phyloP scores from a whole-genome alignment of 2,797 vertebrate genomes.

The Euthynnus affinis region DNA sequence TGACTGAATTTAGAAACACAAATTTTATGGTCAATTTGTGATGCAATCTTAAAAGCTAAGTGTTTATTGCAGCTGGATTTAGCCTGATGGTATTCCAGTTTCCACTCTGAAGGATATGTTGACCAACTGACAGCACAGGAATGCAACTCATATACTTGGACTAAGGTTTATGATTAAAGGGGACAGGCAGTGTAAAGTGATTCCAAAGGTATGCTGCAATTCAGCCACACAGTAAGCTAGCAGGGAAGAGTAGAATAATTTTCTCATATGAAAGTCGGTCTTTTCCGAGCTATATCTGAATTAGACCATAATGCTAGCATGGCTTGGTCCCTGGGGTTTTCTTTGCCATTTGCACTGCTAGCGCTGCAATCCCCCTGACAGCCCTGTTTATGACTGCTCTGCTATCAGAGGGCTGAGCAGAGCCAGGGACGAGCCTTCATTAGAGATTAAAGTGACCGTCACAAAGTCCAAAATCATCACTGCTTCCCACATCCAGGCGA shows the following conservation, averaged over 20 bases:
- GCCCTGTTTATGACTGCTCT: slow-evolving; percentile 80
- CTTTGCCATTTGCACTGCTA: slow-evolving; percentile 80
- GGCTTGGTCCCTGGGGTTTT: slow-evolving; percentile 76
- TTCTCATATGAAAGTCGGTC: slow-evolving; percentile 62
- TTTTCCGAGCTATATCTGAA: slow-evolving; percentile 69
- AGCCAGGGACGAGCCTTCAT: slow-evolving; percentile 82
- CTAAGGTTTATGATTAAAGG: slow-evolving; percentile 53
- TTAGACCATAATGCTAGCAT: slow-evolving; percentile 77
- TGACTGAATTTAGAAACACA: slow-evolving; percentile 69
- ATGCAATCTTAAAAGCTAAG: slow-evolving; percentile 64
- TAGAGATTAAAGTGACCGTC: slow-evolving; percentile 85
- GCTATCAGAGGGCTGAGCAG: slow-evolving; percentile 77
- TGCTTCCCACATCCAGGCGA: slow-evolving; percentile 67
- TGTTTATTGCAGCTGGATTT: slow-evolving; percentile 64
- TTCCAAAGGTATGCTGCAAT: slow-evolving; percentile 51
- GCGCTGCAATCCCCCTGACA: slow-evolving; percentile 80
- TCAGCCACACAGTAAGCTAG: slow-evolving; percentile 48
- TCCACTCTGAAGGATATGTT: slow-evolving; percentile 43
- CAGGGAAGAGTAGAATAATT: slow-evolving; percentile 49
- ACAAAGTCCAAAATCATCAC: slow-evolving; percentile 80
- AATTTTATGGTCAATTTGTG: slow-evolving; percentile 77
- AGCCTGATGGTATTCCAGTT: slow-evolving; percentile 62
- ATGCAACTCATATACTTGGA: slow-evolving; percentile 20
- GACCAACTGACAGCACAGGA: slow-evolving; percentile 51
- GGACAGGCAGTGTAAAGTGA: slow-evolving; percentile 19